Evolutionary conservation across 2,113 vertebrate species (phyloP).

Genomic region (Osmerus eperlanus): DNA sequence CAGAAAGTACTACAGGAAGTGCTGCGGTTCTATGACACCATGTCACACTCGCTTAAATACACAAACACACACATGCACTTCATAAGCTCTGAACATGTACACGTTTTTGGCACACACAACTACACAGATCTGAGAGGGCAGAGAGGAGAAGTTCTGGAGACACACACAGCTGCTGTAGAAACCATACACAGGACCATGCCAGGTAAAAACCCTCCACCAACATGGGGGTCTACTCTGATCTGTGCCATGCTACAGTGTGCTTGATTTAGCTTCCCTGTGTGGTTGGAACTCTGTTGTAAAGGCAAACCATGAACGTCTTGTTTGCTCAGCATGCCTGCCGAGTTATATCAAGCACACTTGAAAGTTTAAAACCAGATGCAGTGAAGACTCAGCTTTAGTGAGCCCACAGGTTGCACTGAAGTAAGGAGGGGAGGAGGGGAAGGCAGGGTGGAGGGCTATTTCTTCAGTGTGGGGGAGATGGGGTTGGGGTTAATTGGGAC

Average conservation of each 20-base stretch:
- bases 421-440: neutral
- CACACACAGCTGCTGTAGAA: too few species aligned
- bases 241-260: too few species aligned
- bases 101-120: neutral
- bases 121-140: neutral
- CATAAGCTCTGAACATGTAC: neutral
- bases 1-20: slow-evolving; percentile 11
- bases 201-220: too few species aligned
- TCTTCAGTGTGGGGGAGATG: neutral
- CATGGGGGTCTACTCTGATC: too few species aligned
- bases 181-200: too few species aligned
- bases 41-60: neutral
- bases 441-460: neutral
- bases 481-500: neutral
- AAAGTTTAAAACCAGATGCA: too few species aligned
- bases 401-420: slow-evolving; percentile 12
- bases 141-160: too few species aligned
- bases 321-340: too few species aligned
- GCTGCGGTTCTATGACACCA: neutral
- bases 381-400: neutral
- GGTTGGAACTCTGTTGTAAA: too few species aligned
- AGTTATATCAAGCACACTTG: too few species aligned
- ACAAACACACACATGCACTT: slow-evolving; percentile 2
- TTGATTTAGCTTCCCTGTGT: too few species aligned
- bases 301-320: too few species aligned